Percentiles rank a stretch among this genome's conserved stretches.
phyloP scores from a whole-genome alignment of 2,113 vertebrate species.

The Aplodontia rufa region DNA sequence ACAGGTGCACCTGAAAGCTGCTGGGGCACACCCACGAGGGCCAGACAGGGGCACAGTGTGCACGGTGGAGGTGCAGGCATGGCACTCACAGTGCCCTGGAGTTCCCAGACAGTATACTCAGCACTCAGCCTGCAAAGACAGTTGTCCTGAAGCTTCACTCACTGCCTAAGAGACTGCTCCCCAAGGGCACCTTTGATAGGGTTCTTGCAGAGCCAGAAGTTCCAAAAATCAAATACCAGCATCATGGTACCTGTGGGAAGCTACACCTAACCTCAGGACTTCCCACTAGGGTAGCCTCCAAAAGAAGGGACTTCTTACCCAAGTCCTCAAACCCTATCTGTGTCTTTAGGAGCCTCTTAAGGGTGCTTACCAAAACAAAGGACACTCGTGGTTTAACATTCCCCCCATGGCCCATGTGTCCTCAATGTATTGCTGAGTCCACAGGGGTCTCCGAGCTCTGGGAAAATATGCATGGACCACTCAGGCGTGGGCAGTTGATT shows the following conservation, averaged over 20 bases:
- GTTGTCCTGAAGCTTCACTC: too few species aligned
- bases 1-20: not conserved
- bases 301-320: not conserved
- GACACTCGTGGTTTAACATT: not conserved
- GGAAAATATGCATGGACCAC: too few species aligned
- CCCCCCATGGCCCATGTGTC: not conserved
- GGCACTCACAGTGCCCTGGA: accelerated
- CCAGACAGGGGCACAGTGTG: not conserved
- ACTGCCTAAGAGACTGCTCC: accelerated
- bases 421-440: not conserved
- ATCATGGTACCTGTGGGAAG: not conserved
- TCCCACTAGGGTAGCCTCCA: not conserved
- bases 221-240: not conserved
- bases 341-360: too few species aligned
- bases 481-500: not conserved
- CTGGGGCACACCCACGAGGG: not conserved
- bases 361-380: not conserved
- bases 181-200: accelerated
- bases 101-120: too few species aligned
- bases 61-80: not conserved
- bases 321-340: too few species aligned
- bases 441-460: not conserved
- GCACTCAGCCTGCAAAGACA: not conserved
- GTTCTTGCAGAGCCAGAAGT: not conserved
- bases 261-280: too few species aligned